phyloP scores from a whole-genome alignment of 2,113 vertebrate species.

The Toxostoma redivivum region DNA sequence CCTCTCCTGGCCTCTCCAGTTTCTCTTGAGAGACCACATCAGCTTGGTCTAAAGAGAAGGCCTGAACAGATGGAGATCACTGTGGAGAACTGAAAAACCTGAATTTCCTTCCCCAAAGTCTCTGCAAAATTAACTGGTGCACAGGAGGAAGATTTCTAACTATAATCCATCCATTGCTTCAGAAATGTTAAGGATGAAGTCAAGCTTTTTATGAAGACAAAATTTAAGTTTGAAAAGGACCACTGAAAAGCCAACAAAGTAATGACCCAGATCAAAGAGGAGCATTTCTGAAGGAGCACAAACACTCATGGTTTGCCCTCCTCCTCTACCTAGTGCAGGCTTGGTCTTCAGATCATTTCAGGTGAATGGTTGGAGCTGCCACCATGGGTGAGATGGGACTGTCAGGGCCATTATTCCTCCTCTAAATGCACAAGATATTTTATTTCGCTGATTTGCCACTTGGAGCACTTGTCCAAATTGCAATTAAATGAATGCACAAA shows the following conservation, averaged over 20 bases:
- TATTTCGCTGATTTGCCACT: background rate
- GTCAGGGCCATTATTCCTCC: background rate
- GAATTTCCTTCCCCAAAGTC: background rate
- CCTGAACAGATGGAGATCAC: background rate
- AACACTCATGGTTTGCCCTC: background rate
- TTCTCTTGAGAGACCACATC: background rate
- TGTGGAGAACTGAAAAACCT: background rate
- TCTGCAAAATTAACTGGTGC: background rate
- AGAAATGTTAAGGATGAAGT: background rate
- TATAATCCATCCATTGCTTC: background rate
- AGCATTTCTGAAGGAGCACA: background rate
- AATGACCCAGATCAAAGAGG: background rate
- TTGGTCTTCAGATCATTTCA: background rate
- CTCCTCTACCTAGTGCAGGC: background rate
- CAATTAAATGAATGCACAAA: background rate
- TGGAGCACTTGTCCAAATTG: background rate
- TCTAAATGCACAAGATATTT: background rate
- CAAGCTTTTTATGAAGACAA: background rate
- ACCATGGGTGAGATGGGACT: background rate
- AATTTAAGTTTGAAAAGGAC: background rate
- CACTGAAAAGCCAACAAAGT: background rate
- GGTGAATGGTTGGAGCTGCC: background rate
- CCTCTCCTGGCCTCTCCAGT: background rate
- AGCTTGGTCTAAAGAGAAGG: background rate
- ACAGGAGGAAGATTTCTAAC: background rate